Percentiles rank a stretch among this genome's conserved stretches.
Evolutionary conservation across 2,797 vertebrate species (phyloP).

Genomic region (Hozukius guyotensis): DNA sequence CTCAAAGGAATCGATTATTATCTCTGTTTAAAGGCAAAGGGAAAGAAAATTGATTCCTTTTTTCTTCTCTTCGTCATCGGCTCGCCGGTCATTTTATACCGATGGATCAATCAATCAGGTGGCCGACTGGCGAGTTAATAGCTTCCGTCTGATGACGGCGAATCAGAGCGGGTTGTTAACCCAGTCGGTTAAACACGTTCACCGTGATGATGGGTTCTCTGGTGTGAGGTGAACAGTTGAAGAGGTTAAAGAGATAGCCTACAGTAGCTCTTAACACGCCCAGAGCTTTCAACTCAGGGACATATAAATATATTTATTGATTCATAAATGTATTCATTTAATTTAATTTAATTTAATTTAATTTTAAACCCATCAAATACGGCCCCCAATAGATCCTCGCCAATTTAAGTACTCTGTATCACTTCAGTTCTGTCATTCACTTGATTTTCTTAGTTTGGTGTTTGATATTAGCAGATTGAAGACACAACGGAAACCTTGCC

Average conservation of each 20-base stretch:
- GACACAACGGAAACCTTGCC: not conserved
- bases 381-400: not conserved
- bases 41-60: slow-evolving; percentile 61
- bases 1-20: slow-evolving; percentile 74
- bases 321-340: not conserved
- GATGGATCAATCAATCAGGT: slow-evolving; percentile 58
- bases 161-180: slow-evolving; percentile 50
- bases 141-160: slow-evolving; percentile 31
- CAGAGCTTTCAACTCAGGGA: not conserved
- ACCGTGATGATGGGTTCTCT: not conserved
- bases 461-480: not conserved
- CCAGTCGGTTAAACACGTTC: slow-evolving; percentile 38
- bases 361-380: not conserved
- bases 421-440: not conserved
- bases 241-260: slow-evolving; percentile 14
- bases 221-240: not conserved
- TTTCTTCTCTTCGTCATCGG: slow-evolving; percentile 59
- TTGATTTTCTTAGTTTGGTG: not conserved
- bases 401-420: not conserved
- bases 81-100: slow-evolving; percentile 57
- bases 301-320: not conserved
- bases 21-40: slow-evolving; percentile 66
- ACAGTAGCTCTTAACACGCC: not conserved
- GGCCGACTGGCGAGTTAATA: slow-evolving; percentile 44
- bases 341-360: too few relatives aligned